Base-by-base conservation (phyloP, 2,797 vertebrate genomes). In the Pseudochaenichthys georgianus region DNA sequence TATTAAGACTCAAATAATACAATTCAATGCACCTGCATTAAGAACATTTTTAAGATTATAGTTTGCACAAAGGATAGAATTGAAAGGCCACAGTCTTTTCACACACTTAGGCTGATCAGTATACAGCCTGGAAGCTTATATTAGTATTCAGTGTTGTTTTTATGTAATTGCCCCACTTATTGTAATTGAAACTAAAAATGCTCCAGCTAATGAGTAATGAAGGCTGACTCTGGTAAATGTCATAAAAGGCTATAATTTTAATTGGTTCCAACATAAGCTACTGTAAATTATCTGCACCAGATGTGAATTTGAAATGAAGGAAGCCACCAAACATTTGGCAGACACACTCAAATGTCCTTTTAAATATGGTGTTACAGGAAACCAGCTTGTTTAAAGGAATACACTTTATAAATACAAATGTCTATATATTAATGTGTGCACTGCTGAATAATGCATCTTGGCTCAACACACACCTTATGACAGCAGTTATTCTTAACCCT, bases 231-330 rank as follows among this genome's bases (percentile, higher is more conserved):
- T 67, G 63, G 47, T 78, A 23, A 72, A 61, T 72, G 46, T 54
- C 51, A 62, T 75, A 47, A 62, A 64, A 75, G 58, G 41, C 43
- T 17, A 19, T 67, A 3, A 61, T 60, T 64, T 42, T 19, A 64
- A 78, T 50, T 64, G 58, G 59, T 48, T 64, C 61, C 48, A 46
- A 28, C 57, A 47, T 63, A 61, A 73, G 23, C 52, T 15, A 5
- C 41, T 77, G 13, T 45, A 65, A 63, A 77, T 55, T 11, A 58
- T 53, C n/a, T 3, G 8, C 51, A 51, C 10, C 28, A 50, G 10
- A 61, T 72, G 57, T 62, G 31, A 64, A 73, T 79, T 63, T 61
- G 12, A 76, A 74, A 60, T 77, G 13, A 61, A 73, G 38, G 41
- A 52, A 43, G 31, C 19, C 19, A 21, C 16, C 13, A 45, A 34